Percentiles rank a stretch among this genome's conserved stretches.
Conservation (phyloP, 2,113 vertebrate species). For the Anas platyrhynchos region DNA sequence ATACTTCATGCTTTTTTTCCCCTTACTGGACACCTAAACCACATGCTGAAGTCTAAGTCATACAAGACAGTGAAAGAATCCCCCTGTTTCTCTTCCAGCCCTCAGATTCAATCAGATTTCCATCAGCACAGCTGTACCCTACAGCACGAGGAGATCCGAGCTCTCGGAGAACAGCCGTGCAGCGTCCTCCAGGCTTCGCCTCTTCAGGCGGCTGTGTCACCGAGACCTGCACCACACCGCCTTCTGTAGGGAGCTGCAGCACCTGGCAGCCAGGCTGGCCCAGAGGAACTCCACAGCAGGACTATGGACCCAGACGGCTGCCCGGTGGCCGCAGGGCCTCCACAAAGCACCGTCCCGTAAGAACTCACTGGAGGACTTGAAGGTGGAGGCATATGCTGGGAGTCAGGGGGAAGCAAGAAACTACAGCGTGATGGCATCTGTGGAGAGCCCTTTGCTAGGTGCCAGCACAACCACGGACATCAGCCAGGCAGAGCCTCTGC, state of each 20-base stretch:
- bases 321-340: slow-evolving; percentile 21
- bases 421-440: slow-evolving; percentile 42
- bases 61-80: neutral
- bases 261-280: neutral
- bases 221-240: neutral
- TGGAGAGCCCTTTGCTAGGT: slow-evolving; percentile 55
- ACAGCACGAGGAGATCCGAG: neutral
- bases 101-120: slow-evolving; percentile 61
- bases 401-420: slow-evolving; percentile 61
- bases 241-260: slow-evolving; percentile 68
- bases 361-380: slow-evolving; percentile 56
- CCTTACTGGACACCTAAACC: neutral
- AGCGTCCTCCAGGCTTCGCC: slow-evolving; percentile 10
- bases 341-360: neutral
- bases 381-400: slow-evolving; percentile 39
- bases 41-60: neutral
- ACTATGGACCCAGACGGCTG: neutral
- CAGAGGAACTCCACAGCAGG: slow-evolving; percentile 9
- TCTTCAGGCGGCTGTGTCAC: slow-evolving; percentile 57
- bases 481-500: slow-evolving; percentile 77
- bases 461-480: slow-evolving; percentile 39
- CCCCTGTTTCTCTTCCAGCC: slow-evolving; percentile 7
- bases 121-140: slow-evolving; percentile 65
- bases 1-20: neutral
- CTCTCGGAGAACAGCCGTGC: neutral